Conservation (phyloP, 2,113 vertebrate genomes). For the Buteo buteo region DNA sequence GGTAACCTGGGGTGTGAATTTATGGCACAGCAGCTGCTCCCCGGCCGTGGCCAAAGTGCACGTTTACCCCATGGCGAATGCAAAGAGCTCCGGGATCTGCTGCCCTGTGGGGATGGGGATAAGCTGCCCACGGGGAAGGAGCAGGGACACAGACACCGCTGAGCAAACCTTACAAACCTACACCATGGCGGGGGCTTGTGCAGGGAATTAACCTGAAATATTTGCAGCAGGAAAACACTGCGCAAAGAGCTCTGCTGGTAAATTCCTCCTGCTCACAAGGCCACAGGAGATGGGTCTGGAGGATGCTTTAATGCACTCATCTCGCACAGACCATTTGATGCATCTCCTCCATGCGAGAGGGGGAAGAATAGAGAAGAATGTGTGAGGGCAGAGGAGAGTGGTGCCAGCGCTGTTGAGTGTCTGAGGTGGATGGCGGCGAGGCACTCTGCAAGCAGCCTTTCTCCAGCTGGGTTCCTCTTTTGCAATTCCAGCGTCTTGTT, state of each 20-base stretch:
- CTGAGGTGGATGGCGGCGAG: neutral
- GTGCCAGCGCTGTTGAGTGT: neutral
- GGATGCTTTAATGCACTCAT: neutral
- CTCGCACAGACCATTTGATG: neutral
- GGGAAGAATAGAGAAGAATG: slow-evolving; percentile 14
- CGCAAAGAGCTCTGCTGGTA: neutral
- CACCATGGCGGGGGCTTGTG: accelerated
- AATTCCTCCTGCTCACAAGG: neutral
- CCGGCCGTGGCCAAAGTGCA: neutral
- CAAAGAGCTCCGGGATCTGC: neutral
- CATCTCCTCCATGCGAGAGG: neutral
- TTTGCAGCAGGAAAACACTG: neutral
- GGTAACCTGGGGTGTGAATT: neutral
- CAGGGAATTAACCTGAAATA: accelerated
- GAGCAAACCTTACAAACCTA: neutral
- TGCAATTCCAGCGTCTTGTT: slow-evolving; percentile 38
- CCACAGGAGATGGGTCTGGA: neutral
- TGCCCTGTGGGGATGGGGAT: neutral
- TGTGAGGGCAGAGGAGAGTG: neutral
- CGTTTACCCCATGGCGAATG: neutral
- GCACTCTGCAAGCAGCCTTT: neutral
- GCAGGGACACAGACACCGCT: neutral
- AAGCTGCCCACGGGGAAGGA: neutral
- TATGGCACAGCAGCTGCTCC: neutral
- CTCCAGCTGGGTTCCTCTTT: slow-evolving; percentile 52